A percentile compares a stretch with the other conserved stretches of the same genome.
Evolutionary conservation across 2,888 invertebrate genomes (phyloP).

Genomic region (Cepaea hortensis): DNA sequence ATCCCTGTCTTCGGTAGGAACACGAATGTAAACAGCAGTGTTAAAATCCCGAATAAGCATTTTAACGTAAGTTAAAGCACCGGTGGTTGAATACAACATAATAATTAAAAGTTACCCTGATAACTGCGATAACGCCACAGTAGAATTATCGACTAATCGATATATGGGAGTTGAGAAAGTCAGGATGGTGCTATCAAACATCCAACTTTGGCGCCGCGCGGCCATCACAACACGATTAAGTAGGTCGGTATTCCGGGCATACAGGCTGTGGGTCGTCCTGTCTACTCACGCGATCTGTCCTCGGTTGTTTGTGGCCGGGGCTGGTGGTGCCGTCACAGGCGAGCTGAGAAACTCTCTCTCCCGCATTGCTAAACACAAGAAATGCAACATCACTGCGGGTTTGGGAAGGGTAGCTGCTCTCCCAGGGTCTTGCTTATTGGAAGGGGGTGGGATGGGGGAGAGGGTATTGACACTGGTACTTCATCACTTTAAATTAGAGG

Average conservation of each 20-base stretch:
- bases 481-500: no score
- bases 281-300: constrained; percentile 25
- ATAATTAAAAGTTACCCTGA: not conserved
- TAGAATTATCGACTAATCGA: constrained; percentile 18
- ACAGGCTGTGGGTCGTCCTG: not conserved
- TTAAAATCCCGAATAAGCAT: not conserved
- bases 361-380: constrained; percentile 8
- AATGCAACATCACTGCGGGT: not conserved
- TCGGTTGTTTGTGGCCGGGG: constrained; percentile 9
- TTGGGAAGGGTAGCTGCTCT: not conserved
- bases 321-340: constrained; percentile 2
- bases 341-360: constrained; percentile 9
- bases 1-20: no score
- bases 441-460: not conserved
- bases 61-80: not conserved
- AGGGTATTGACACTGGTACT: no score
- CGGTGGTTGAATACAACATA: not conserved
- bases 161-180: constrained; percentile 16
- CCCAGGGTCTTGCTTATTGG: not conserved
- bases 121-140: not conserved
- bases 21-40: no score
- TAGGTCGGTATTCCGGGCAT: not conserved
- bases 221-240: constrained; percentile 31
- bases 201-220: not conserved
- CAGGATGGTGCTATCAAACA: not conserved